Percentiles rank a stretch among this genome's conserved stretches.
phyloP scores from a whole-genome alignment of 2,113 vertebrate genomes.

The Otis tarda region DNA sequence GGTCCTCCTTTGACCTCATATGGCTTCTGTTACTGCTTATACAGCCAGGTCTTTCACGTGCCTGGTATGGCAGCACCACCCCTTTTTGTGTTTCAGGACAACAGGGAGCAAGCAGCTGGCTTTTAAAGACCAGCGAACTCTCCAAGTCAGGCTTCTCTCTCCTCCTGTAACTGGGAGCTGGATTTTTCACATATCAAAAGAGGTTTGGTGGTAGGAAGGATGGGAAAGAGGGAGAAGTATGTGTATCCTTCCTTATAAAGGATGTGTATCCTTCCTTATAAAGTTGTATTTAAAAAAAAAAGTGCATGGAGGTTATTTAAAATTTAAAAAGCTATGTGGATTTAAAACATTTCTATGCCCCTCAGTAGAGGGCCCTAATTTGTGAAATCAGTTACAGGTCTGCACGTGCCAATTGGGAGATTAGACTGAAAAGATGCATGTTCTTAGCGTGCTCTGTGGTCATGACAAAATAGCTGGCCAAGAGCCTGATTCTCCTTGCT shows the following conservation, averaged over 20 bases:
- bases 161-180: not conserved
- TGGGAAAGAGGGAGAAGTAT: not conserved
- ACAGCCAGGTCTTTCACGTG: not conserved
- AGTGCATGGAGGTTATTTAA: not conserved
- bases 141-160: not conserved
- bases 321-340: too few relatives aligned
- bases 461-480: not conserved
- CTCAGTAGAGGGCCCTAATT: not conserved
- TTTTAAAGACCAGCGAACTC: not conserved
- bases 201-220: not conserved
- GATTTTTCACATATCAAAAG: not conserved
- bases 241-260: not conserved
- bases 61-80: not conserved
- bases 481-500: not conserved
- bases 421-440: not conserved
- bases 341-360: not conserved
- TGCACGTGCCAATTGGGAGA: not conserved
- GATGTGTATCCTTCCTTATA: not conserved
- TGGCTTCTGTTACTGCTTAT: not conserved
- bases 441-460: not conserved
- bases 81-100: not conserved
- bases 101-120: not conserved
- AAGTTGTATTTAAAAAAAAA: not conserved
- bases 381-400: constrained; percentile 7
- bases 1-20: not conserved